Base-by-base conservation (phyloP, 2,888 invertebrate species). In the Drosophila cracens region DNA sequence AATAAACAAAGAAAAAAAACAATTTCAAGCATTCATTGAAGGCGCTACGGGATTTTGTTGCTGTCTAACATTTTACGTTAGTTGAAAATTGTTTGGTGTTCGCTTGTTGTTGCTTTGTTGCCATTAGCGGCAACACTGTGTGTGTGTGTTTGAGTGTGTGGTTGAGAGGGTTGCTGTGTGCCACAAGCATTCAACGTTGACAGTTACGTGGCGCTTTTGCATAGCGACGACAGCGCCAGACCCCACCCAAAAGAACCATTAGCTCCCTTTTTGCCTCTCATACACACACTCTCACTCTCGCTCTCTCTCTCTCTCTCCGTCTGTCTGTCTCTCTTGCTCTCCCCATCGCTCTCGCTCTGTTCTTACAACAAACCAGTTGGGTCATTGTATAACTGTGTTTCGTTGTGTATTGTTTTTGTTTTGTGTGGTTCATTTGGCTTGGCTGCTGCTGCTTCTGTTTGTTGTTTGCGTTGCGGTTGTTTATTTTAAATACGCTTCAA, bases 21-120 rank as follows among this genome's bases (percentile, higher is more conserved):
- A 88, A 84, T 84, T 84, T 84, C 78, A 78, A 86, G 86, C 78
- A 86, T 85, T 83, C 78, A 83, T 83, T 88, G 70, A 88, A 79
- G 88, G 70, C 83, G 78, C 81, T 75, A 78, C 71, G 70, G 83
- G 80, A 79, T 72, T 76, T 72, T 59, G 71, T 40, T 68, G 53
- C 57, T 76, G 51, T 53, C 63, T 31, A 76, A 76, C 53, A 62
- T 68, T 71, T 66, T 69, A 61, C 61, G 70, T 70, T 77, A 79
- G 79, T 65, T 79, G 63, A 63, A 74, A 77, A 79, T 79, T 77
- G 64, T 74, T 62, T 70, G 70, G 27, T 56, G 56, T 25, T 54
- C 33, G 38, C 21, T 49, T 48, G 63, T 31, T 57, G 46, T 46
- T 25, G 25, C 4, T 25, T 46, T 67, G 60, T 36, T 56, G 33